These are phyloP conservation scores for Hystrix brachyura DNA, from an alignment of 2,113 vertebrate genomes.

Conservation along the genomic window DNA sequence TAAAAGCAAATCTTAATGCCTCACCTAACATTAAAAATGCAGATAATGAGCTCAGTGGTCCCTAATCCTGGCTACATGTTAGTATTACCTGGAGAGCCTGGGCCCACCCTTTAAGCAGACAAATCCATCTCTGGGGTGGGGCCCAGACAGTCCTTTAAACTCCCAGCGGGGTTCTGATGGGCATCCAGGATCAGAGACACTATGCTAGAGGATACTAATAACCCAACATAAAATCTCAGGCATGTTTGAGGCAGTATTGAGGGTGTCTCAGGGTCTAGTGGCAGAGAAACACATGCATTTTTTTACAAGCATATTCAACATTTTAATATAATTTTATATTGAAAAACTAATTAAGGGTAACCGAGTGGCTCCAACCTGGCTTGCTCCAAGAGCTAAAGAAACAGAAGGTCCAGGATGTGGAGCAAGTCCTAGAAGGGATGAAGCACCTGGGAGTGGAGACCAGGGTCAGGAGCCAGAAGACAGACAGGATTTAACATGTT, in stretches of 20 bases:
- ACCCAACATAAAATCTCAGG: neutral
- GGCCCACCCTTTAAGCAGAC: neutral
- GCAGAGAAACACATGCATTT: neutral
- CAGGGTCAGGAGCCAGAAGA: neutral
- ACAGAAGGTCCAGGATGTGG: fast-evolving
- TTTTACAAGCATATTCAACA: neutral
- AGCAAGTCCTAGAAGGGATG: neutral
- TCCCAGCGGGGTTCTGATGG: neutral
- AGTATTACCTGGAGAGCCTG: neutral
- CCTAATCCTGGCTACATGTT: neutral
- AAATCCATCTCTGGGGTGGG: neutral
- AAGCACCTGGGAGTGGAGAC: neutral
- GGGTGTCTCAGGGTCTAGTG: neutral
- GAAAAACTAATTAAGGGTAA: slow-evolving; percentile 1
- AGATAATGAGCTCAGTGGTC: neutral
- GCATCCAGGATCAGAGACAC: neutral
- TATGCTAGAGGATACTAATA: neutral
- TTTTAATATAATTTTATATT: slow-evolving; percentile 38
- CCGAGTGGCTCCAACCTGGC: neutral
- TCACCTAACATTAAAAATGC: slow-evolving; percentile 51
- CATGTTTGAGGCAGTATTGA: neutral
- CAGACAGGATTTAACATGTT: neutral
- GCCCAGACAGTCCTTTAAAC: neutral
- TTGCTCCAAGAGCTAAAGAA: neutral
- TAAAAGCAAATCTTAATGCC: neutral